Conservation (phyloP, 1,140 invertebrate species). For the Ceratosolen solmsi region DNA sequence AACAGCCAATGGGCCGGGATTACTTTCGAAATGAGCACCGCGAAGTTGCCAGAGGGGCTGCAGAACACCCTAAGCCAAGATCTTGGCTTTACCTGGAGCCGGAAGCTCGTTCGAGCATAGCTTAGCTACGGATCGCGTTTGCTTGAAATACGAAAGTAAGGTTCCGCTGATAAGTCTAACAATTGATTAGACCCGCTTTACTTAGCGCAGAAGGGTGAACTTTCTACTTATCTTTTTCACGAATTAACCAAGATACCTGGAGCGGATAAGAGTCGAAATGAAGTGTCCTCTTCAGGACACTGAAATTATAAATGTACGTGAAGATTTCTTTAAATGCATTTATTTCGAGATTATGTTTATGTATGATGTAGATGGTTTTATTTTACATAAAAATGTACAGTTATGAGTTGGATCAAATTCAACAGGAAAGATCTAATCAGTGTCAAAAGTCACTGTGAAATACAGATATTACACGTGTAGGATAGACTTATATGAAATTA, state of each 20-base stretch:
- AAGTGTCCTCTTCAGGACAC: too few species aligned
- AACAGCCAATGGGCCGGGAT: not conserved
- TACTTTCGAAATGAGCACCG: not conserved
- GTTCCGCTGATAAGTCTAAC: not conserved
- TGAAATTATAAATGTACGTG: too few species aligned
- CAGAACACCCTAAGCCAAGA: not conserved
- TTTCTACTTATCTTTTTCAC: not conserved
- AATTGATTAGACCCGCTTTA: not conserved
- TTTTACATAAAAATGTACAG: too few species aligned
- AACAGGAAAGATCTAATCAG: too few species aligned
- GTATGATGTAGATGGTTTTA: too few species aligned
- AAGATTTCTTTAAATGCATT: too few species aligned
- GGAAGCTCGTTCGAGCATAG: not conserved
- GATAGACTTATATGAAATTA: too few species aligned
- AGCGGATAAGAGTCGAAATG: not conserved
- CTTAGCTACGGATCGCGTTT: not conserved
- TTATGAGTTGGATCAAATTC: too few species aligned
- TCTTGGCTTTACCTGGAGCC: not conserved
- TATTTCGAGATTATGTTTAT: too few species aligned
- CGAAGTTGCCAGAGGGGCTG: not conserved
- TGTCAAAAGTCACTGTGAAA: too few species aligned
- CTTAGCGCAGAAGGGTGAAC: not conserved
- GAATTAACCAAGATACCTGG: not conserved
- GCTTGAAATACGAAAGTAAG: not conserved
- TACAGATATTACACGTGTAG: too few species aligned